Conservation (phyloP, 2,888 invertebrate species). For the Nomada hirtipes region DNA sequence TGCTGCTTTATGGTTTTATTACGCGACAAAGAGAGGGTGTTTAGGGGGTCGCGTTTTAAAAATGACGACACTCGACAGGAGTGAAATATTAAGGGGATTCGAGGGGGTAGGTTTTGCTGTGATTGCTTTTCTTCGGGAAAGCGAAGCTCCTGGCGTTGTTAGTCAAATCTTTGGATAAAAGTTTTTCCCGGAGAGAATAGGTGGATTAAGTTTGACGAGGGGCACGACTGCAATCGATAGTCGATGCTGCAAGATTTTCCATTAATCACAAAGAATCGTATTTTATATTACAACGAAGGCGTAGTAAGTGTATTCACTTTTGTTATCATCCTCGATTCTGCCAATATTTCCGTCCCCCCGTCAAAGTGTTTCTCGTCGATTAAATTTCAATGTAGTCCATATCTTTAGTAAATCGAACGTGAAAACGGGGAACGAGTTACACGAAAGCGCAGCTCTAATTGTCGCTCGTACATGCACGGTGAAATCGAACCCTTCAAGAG, state of each 20-base stretch:
- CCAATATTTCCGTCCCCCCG: too few species aligned
- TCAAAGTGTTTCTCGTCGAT: not conserved
- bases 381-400: not conserved
- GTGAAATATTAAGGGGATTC: not conserved
- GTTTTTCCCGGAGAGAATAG: not conserved
- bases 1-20: not conserved
- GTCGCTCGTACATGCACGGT: slow-evolving; percentile 24
- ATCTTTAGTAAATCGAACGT: not conserved
- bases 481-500: slow-evolving; percentile 2
- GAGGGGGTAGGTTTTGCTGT: not conserved
- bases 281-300: too few species aligned
- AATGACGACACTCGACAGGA: not conserved
- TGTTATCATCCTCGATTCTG: too few species aligned
- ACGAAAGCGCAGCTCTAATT: slow-evolving; percentile 18
- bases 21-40: too few species aligned
- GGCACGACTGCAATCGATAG: too few species aligned
- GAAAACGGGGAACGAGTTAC: not conserved
- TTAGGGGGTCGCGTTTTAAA: not conserved
- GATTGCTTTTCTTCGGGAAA: not conserved
- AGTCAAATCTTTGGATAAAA: not conserved
- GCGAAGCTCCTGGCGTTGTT: not conserved
- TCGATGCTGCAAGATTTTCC: too few species aligned
- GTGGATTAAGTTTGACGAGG: too few species aligned
- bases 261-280: too few species aligned
- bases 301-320: too few species aligned